A percentile compares a stretch with the other conserved stretches of the same genome.
Evolutionary conservation across 2,113 vertebrate species (phyloP).

Genomic region (Anas platyrhynchos): DNA sequence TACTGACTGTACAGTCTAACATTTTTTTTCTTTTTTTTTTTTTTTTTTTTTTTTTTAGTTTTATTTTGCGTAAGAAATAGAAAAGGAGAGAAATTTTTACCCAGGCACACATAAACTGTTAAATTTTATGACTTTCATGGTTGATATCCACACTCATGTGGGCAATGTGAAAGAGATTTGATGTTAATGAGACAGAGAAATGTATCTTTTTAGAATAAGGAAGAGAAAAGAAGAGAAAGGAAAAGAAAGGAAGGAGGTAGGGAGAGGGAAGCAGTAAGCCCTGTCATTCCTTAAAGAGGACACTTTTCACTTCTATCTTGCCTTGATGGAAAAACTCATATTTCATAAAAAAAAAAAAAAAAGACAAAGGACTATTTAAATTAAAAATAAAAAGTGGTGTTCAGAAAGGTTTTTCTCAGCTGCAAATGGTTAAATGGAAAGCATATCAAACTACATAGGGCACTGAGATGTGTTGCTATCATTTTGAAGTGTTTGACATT

Average conservation of each 20-base stretch:
- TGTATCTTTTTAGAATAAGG: background rate
- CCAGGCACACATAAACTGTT: background rate
- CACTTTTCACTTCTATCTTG: background rate
- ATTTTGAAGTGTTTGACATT: conserved; percentile 60
- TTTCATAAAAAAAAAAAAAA: background rate
- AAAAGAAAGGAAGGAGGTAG: background rate
- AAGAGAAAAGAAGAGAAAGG: background rate
- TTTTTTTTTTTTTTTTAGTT: too few relatives aligned
- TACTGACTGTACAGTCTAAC: background rate
- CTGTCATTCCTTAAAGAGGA: background rate
- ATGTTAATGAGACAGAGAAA: background rate
- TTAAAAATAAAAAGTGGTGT: background rate
- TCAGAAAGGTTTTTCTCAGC: background rate
- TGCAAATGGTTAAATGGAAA: background rate
- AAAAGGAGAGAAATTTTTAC: background rate
- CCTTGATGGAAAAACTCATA: background rate
- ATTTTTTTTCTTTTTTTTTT: background rate
- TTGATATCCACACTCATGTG: background rate
- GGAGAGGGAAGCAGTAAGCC: background rate
- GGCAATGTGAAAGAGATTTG: background rate
- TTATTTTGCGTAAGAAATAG: background rate
- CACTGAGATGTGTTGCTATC: background rate
- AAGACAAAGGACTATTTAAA: background rate
- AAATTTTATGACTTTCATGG: background rate
- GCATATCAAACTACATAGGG: background rate